A percentile compares a stretch with the other conserved stretches of the same genome.
phyloP scores from a whole-genome alignment of 2,797 vertebrate species.

The Alca torda region DNA sequence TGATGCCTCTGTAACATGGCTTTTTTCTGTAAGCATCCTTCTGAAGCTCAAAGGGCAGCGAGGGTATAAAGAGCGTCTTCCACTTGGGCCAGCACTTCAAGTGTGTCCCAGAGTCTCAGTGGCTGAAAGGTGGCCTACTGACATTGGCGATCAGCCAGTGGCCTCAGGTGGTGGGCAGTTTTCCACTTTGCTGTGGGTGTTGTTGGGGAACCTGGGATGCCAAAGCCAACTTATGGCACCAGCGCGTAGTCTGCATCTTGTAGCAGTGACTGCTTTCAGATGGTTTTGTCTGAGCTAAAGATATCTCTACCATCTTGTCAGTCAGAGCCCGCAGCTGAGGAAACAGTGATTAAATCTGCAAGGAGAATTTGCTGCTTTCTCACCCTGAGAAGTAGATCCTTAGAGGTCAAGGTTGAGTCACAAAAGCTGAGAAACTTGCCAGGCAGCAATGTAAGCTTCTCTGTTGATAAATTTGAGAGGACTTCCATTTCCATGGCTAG shows the following conservation, averaged over 20 bases:
- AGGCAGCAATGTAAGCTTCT: conserved; percentile 21
- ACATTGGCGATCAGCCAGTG: neutral
- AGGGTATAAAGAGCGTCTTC: neutral
- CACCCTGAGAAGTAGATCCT: conserved; percentile 9
- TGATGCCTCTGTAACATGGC: neutral
- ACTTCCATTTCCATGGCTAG: conserved; percentile 34
- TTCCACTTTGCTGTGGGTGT: neutral
- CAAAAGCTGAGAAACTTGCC: conserved; percentile 34
- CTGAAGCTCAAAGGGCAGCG: neutral
- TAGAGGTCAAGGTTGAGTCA: conserved; percentile 60
- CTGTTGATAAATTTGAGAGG: conserved; percentile 10
- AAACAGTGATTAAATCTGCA: conserved; percentile 52
- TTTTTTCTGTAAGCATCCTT: neutral
- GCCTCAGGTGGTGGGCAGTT: neutral
- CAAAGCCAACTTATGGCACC: neutral
- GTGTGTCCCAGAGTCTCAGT: neutral
- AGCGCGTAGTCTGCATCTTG: neutral
- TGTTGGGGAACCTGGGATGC: neutral
- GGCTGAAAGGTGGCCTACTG: neutral
- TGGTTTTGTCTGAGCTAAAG: conserved; percentile 4
- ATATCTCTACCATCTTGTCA: conserved; percentile 39
- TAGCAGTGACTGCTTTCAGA: neutral
- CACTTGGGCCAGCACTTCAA: neutral
- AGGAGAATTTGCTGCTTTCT: conserved; percentile 37
- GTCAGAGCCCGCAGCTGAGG: conserved; percentile 15